Conservation (phyloP, 1,140 invertebrate species). For the Teleogryllus occipitalis region DNA sequence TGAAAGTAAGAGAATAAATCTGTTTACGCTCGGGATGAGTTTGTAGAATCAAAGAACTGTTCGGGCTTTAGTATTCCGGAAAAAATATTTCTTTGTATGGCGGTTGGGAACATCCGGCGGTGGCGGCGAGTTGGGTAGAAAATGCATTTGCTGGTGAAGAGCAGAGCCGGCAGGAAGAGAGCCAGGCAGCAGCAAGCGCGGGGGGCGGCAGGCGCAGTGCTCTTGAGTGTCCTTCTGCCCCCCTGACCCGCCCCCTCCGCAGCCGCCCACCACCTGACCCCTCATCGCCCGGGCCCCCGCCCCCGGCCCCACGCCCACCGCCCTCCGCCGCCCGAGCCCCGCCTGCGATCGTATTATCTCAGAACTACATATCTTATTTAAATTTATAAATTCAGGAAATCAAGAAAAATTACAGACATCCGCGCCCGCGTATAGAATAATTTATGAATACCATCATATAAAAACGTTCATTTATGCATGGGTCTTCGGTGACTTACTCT, state of each 20-base stretch:
- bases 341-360: neutral
- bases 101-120: neutral
- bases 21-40: neutral
- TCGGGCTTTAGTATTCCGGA: neutral
- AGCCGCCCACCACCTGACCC: too few species aligned
- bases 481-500: neutral
- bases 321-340: too few species aligned
- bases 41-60: neutral
- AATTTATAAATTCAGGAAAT: neutral
- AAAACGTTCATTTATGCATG: neutral
- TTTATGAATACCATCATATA: neutral
- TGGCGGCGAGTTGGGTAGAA: too few species aligned
- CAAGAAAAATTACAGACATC: constrained; percentile 5
- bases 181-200: too few species aligned
- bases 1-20: neutral
- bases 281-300: too few species aligned
- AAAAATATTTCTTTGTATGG: neutral
- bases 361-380: neutral
- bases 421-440: neutral
- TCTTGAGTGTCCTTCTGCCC: too few species aligned
- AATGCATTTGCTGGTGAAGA: too few species aligned
- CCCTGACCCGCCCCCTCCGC: too few species aligned
- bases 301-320: too few species aligned
- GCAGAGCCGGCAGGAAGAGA: too few species aligned
- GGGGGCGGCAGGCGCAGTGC: too few species aligned